Percentiles rank a stretch among this genome's conserved stretches.
phyloP scores from a whole-genome alignment of 2,113 vertebrate species.

The Cavia porcellus region DNA sequence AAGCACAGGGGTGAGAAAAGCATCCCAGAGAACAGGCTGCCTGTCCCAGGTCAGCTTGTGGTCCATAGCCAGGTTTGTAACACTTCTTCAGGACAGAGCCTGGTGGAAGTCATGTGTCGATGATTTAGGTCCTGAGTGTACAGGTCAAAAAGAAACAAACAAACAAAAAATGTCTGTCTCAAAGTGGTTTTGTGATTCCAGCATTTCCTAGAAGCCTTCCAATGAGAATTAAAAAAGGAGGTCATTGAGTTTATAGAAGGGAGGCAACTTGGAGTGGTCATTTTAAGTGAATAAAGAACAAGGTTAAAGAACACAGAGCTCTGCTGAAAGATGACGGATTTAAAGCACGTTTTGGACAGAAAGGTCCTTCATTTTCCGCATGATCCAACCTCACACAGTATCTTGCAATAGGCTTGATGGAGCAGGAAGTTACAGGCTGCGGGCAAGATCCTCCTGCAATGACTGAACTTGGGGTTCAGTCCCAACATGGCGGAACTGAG shows the following conservation, averaged over 20 bases:
- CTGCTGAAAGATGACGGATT: background rate
- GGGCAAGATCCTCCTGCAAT: fast-evolving
- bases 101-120: fast-evolving
- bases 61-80: background rate
- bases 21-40: background rate
- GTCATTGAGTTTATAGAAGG: background rate
- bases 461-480: background rate
- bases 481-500: fast-evolving
- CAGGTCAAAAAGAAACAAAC: background rate
- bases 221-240: background rate
- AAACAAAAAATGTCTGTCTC: background rate
- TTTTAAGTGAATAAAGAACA: background rate
- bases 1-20: background rate
- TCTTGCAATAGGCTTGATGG: background rate
- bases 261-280: no score
- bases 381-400: fast-evolving
- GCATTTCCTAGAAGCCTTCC: background rate
- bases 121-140: fast-evolving
- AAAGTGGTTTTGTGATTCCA: background rate
- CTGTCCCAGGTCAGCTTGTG: background rate
- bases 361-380: background rate
- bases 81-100: background rate
- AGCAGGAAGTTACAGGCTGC: no score
- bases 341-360: no score
- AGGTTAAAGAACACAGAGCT: background rate